These are phyloP conservation scores for Epinotia demarniana DNA, from an alignment of 2,888 invertebrate genomes.

Conservation along the genomic window DNA sequence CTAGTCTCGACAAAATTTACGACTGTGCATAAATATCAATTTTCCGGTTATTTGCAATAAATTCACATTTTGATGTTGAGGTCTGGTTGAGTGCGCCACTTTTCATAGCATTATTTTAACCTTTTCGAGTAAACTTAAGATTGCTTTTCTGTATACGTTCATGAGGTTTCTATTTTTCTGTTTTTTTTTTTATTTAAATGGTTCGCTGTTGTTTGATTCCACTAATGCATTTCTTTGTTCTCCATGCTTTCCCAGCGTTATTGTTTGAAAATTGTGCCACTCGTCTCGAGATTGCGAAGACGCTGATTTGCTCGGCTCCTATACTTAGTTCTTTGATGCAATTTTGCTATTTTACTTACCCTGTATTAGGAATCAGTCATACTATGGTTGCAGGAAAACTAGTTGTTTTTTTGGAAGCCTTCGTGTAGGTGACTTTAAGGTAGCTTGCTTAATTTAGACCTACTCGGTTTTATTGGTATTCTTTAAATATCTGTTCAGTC, in stretches of 20 bases:
- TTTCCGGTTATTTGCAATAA: constrained; percentile 65
- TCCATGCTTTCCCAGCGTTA: constrained; percentile 13
- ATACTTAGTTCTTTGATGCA: not conserved
- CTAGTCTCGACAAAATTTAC: constrained; percentile 60
- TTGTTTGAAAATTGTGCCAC: constrained; percentile 25
- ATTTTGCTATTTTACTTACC: not conserved
- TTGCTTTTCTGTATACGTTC: not conserved
- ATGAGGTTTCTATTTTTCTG: constrained; percentile 2
- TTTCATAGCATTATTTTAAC: constrained; percentile 52
- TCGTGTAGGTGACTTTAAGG: not conserved
- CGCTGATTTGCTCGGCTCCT: constrained; percentile 16
- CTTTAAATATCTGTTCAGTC: too few species aligned
- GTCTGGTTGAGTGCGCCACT: constrained; percentile 51
- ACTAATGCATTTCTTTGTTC: constrained; percentile 33
- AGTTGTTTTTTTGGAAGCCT: not conserved
- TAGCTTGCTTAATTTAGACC: not conserved
- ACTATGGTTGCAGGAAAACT: not conserved
- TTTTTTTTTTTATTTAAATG: constrained; percentile 16
- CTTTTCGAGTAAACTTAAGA: constrained; percentile 31
- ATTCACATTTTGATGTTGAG: constrained; percentile 65
- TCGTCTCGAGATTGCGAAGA: constrained; percentile 22
- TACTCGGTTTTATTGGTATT: not conserved
- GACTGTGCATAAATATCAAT: constrained; percentile 68
- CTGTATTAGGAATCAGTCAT: not conserved
- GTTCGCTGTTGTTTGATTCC: constrained; percentile 9